A percentile compares a stretch with the other conserved stretches of the same genome.
Conservation (phyloP, 30 jellyfish, hydroid and myxozoan species). For the Cassiopea xamachana region DNA sequence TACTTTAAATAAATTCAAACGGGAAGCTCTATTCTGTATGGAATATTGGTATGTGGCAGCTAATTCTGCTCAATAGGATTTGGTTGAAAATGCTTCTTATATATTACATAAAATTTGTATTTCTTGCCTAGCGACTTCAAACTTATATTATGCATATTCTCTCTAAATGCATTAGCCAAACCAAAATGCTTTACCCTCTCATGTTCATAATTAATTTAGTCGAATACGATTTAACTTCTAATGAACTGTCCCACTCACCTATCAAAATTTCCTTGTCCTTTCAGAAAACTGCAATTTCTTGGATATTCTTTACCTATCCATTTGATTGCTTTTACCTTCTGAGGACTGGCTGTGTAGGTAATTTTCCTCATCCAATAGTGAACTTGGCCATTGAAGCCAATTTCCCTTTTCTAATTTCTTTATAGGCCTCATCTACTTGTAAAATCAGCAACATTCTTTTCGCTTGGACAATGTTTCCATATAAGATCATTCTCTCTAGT, state of each 20-base stretch:
- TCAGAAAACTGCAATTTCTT: conserved; percentile 29
- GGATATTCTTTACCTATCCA: conserved; percentile 43
- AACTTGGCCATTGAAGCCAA: conserved; percentile 62
- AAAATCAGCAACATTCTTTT: conserved; percentile 53
- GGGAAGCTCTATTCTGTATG: too few relatives aligned
- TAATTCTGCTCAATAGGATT: conserved; percentile 16
- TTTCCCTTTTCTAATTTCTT: conserved; percentile 40
- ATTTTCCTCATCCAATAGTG: conserved; percentile 51
- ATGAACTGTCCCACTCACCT: conserved; percentile 55
- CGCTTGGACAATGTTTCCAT: conserved; percentile 43
- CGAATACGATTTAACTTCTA: conserved; percentile 45
- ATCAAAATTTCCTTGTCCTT: conserved; percentile 31
- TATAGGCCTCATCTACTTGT: conserved; percentile 57
- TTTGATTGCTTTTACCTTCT: conserved; percentile 18
- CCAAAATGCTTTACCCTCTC: conserved; percentile 58
- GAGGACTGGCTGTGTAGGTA: conserved; percentile 59
- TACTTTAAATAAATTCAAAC: too few relatives aligned
- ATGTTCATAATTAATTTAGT: conserved; percentile 39
- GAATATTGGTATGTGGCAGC: too few relatives aligned
- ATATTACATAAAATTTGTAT: conserved; percentile 27
- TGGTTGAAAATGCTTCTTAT: conserved; percentile 60
- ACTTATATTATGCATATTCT: conserved; percentile 24
- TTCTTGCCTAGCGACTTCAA: conserved; percentile 47
- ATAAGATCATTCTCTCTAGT: conserved; percentile 7
- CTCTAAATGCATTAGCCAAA: conserved; percentile 52